These are phyloP conservation scores for Platerodrilus igneus DNA, from an alignment of 2,888 invertebrate species.

Conservation along the genomic window DNA sequence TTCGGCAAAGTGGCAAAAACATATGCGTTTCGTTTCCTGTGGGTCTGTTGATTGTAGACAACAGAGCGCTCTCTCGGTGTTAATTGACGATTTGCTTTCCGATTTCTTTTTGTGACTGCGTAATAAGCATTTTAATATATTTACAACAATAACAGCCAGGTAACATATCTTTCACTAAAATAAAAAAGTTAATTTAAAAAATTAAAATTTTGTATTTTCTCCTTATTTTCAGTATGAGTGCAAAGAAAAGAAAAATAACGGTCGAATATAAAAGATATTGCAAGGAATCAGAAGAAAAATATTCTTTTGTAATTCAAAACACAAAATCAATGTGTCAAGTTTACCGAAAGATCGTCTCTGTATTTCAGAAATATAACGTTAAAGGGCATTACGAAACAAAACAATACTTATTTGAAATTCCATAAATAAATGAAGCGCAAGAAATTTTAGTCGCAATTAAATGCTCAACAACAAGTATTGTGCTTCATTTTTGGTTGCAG, in stretches of 20 bases:
- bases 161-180: too few species aligned
- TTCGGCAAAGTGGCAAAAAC: too few species aligned
- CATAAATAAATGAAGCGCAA: background rate
- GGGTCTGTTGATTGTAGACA: too few species aligned
- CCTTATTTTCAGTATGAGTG: slow-evolving; percentile 1
- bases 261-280: slow-evolving; percentile 7
- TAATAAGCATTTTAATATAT: too few species aligned
- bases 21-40: too few species aligned
- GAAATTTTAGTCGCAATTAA: background rate
- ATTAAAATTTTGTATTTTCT: background rate
- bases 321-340: slow-evolving; percentile 7
- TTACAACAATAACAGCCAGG: too few species aligned
- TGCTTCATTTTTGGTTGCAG: slow-evolving; percentile 1
- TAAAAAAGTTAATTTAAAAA: too few species aligned
- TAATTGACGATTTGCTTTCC: too few species aligned
- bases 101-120: too few species aligned
- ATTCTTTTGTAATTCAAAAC: slow-evolving; percentile 6
- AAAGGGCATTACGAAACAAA: slow-evolving; percentile 9
- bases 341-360: slow-evolving; percentile 6
- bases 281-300: slow-evolving; percentile 1
- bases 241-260: slow-evolving; percentile 6
- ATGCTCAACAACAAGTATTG: background rate
- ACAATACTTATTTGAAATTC: slow-evolving; percentile 1
- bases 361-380: slow-evolving; percentile 9
- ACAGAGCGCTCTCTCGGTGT: too few species aligned